These are phyloP conservation scores for Cosmia trapezina DNA, from an alignment of 2,888 invertebrate genomes.

Conservation along the genomic window DNA sequence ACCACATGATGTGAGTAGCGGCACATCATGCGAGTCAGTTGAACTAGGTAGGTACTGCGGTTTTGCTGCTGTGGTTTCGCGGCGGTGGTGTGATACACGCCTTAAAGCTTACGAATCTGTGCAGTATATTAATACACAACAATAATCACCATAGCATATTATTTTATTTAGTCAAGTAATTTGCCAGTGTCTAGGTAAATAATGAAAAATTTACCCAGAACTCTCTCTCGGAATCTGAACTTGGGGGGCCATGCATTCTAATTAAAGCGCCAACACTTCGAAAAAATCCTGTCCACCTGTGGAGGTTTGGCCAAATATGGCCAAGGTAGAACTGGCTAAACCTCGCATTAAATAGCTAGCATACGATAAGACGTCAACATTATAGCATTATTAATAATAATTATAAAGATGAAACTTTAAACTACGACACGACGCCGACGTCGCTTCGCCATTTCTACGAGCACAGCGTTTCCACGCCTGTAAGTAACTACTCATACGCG, in stretches of 20 bases:
- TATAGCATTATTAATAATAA: no score
- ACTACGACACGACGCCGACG: no score
- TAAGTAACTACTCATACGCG: not conserved
- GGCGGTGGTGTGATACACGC: not conserved
- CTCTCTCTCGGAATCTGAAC: no score
- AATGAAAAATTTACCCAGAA: not conserved
- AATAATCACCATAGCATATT: not conserved
- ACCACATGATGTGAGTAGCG: no score
- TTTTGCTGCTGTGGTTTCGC: no score
- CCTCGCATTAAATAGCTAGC: not conserved
- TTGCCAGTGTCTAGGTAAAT: not conserved
- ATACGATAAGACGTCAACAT: not conserved
- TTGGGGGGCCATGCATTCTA: no score
- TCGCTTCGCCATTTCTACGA: not conserved
- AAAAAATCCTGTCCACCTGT: not conserved
- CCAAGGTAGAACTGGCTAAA: not conserved
- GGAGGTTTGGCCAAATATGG: no score
- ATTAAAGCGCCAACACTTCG: not conserved
- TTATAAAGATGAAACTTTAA: not conserved
- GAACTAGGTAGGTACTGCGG: no score
- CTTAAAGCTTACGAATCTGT: not conserved
- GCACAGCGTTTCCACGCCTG: not conserved
- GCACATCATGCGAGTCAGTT: no score
- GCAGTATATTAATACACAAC: conserved; percentile 3
- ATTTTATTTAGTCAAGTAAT: not conserved